Evolutionary conservation across 1,140 invertebrate species (phyloP), one percentile per base, ranked within the genome.

Genomic region (Steinernema feltiae): DNA sequence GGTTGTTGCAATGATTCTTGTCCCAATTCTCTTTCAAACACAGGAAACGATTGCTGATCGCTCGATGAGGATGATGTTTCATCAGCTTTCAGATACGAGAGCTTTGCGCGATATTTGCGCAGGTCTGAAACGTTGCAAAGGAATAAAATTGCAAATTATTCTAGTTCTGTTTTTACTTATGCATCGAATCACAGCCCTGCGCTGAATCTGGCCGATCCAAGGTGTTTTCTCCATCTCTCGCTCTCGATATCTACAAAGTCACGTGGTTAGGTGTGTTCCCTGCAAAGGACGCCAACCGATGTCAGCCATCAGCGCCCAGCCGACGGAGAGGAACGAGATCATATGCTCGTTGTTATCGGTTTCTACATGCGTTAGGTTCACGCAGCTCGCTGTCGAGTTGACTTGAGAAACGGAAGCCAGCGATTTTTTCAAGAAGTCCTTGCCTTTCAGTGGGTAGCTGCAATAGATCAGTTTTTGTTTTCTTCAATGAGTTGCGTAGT

Each of bases 231-330:
- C 46, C 80, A 80, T 30, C 69, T 75, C 48, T 82, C 81, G 35
- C 79, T 81, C 63, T 82, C 81, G 32, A 82, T 83, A 48, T 82
- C 81, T 82, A 70, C 32, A 48, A 41, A 71, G 0, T 24, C 2
- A 74, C 48, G 32, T 32, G 7, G 7, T 63, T 17, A n/a, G 15
- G 53, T 27, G 3, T 27, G 53, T 7, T 63, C 15, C 41, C 7
- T 46, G 7, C 41, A n/a, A 41, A 78, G 35, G 71, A 29, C 0
- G 1, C 76, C 21, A 0, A 82, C 81, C 81, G 53, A 82, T 82
- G 74, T 82, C 81, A 29, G 81, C 79, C 81, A 82, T 79, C 1
- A 82, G 71, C 17, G 79, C 81, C 81, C 81, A 82, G 7, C 81
- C 81, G 29, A 82, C 69, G 18, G 80, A 82, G 27, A 82, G 70